Base-by-base conservation (phyloP, 2,797 vertebrate genomes). In the Liasis olivaceus region DNA sequence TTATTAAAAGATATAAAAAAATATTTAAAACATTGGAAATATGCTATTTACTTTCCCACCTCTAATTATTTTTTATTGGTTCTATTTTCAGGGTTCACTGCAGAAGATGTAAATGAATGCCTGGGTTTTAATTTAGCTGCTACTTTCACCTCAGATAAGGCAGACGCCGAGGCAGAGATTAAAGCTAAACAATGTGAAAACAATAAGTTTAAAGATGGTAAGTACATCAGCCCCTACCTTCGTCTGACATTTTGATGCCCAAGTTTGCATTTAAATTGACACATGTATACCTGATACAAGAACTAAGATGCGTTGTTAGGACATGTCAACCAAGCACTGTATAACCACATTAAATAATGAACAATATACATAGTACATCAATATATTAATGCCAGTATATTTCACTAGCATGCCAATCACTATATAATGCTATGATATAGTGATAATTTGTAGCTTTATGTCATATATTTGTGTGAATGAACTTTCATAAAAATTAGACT, bases 91-190 rank as follows among this genome's bases (percentile, higher is more conserved):
- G 98, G 77, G 92, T 0, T 98, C 54, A 96, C 95, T n/a, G 0
- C 95, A 87, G 93, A 54, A 15, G 97, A 98, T 1, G 89, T 98
- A 31, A 95, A 97, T 62, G 89, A 1, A 64, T 98, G 98, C 62
- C 97, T 98, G 0, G 97, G 97, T 0, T 98, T 93, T 94, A 17
- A 96, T 51, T 5, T 96, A 54, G 89, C 28, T 87, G 1, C 36
- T 1, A 47, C 12, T 91, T 0, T 91, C 28, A 1, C 0, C 1
- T 0, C 0, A 22, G 0, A 5, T 69, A 2, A 1, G 0, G 2
- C 4, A 72, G 0, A 62, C 3, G 0, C 88, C 87, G 8, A 31
- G 5, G 0, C 2, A 5, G 1, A 3, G 0, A 0, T 1, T 63
- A 36, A 5, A 31, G 5, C 3, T 15, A 0, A 2, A 12, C 69